These are phyloP conservation scores for Smittia sp. DNA, from an alignment of 2,888 invertebrate species.

Conservation along the genomic window DNA sequence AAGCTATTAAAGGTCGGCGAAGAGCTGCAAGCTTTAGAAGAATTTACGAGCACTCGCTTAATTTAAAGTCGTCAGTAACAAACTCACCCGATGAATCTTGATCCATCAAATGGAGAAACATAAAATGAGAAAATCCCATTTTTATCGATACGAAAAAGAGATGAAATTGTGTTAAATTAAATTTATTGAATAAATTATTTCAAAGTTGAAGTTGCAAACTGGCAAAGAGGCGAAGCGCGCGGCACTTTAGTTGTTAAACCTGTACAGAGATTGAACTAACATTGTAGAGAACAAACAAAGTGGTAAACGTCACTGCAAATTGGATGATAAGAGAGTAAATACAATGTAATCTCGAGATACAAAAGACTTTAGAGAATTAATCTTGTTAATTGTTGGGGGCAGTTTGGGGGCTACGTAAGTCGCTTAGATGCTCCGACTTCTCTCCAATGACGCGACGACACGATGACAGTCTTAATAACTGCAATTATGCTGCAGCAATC, in stretches of 20 bases:
- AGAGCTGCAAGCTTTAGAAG: neutral
- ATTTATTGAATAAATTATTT: slow-evolving; percentile 7
- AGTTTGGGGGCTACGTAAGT: no score
- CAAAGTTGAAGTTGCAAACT: neutral
- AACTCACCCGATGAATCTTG: neutral
- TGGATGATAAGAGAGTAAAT: neutral
- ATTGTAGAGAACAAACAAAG: neutral
- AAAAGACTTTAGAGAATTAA: no score
- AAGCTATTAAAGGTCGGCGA: neutral
- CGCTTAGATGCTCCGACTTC: no score
- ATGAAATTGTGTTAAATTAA: slow-evolving; percentile 5
- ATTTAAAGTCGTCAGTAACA: neutral
- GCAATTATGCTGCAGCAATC: no score
- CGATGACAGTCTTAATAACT: no score
- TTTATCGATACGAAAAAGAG: neutral
- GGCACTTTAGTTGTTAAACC: neutral
- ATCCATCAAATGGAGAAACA: neutral
- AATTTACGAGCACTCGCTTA: neutral
- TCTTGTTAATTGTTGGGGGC: no score
- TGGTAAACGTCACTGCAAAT: neutral
- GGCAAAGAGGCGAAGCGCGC: neutral
- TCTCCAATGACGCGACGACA: no score
- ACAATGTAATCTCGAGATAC: neutral
- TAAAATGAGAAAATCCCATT: neutral
- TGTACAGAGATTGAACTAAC: slow-evolving; percentile 7